Evolutionary conservation across 2,888 invertebrate genomes (phyloP).

Genomic region (Exocentrus adspersus): DNA sequence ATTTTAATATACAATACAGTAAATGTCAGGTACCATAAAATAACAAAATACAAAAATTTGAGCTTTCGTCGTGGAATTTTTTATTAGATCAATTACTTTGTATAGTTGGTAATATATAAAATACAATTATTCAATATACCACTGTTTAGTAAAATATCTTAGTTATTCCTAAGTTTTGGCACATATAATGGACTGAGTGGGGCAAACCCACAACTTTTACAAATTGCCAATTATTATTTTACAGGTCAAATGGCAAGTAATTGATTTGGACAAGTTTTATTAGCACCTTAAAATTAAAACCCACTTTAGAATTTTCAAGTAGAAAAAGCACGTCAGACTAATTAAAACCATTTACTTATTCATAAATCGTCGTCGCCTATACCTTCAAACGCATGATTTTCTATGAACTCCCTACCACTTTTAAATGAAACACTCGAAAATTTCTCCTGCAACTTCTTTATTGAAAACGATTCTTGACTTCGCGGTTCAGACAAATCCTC

Average conservation of each 20-base stretch:
- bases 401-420: slow-evolving; percentile 77
- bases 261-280: slow-evolving; percentile 41
- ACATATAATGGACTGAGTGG: slow-evolving; percentile 48
- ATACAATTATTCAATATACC: slow-evolving; percentile 35
- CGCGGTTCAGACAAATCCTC: slow-evolving; percentile 71
- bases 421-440: slow-evolving; percentile 78
- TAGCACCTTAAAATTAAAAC: slow-evolving; percentile 45
- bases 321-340: slow-evolving; percentile 18
- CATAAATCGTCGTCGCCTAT: slow-evolving; percentile 95
- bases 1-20: slow-evolving; percentile 25
- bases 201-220: slow-evolving; percentile 32
- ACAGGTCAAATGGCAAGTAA: slow-evolving; percentile 37
- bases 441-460: slow-evolving; percentile 78
- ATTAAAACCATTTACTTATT: slow-evolving; percentile 41
- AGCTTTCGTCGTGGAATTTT: slow-evolving; percentile 27
- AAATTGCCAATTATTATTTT: slow-evolving; percentile 37
- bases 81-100: slow-evolving; percentile 31
- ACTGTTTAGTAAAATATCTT: slow-evolving; percentile 46
- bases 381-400: slow-evolving; percentile 93
- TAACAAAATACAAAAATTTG: slow-evolving; percentile 26
- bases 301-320: slow-evolving; percentile 32
- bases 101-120: slow-evolving; percentile 38
- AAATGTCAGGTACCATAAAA: slow-evolving; percentile 29
- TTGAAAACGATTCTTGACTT: slow-evolving; percentile 76
- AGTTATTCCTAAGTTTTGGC: slow-evolving; percentile 46